phyloP scores from a whole-genome alignment of 1,140 invertebrate genomes.

The Agraylea sexmaculata region DNA sequence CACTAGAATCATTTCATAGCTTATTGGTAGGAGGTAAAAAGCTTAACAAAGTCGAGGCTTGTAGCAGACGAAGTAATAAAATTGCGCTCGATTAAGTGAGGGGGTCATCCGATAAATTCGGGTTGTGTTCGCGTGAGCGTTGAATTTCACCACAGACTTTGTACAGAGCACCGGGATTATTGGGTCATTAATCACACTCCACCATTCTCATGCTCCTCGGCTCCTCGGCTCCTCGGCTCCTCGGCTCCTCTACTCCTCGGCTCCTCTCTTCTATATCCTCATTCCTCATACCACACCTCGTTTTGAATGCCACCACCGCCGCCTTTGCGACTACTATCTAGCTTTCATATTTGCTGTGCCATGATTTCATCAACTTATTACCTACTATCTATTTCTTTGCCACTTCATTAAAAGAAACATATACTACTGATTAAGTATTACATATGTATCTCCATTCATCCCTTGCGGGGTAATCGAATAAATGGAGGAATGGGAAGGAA shows the following conservation, averaged over 20 bases:
- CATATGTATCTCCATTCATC: slow-evolving; percentile 1
- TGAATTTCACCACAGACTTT: slow-evolving; percentile 22
- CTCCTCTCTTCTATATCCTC: slow-evolving; percentile 6
- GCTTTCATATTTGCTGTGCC: slow-evolving; percentile 6
- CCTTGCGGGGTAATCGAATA: no score
- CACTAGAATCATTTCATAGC: no score
- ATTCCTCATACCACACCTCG: slow-evolving; percentile 3
- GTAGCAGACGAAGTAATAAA: no score
- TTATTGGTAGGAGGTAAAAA: no score
- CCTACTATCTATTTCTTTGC: slow-evolving; percentile 2
- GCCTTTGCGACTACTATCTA: neutral
- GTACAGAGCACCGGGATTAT: slow-evolving; percentile 21
- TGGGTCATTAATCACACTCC: slow-evolving; percentile 23
- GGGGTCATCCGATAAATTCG: slow-evolving; percentile 22
- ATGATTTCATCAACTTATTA: slow-evolving; percentile 13
- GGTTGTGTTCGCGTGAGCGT: slow-evolving; percentile 18
- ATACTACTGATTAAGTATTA: neutral
- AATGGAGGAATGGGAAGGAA: neutral
- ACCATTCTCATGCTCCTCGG: slow-evolving; percentile 12
- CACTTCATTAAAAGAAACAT: neutral
- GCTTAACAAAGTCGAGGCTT: no score
- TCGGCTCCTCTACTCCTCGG: slow-evolving; percentile 16
- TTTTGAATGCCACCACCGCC: slow-evolving; percentile 4
- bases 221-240: slow-evolving; percentile 2
- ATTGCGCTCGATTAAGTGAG: slow-evolving; percentile 14